Conservation (phyloP, 1,140 invertebrate genomes). For the Laupala kohalensis region DNA sequence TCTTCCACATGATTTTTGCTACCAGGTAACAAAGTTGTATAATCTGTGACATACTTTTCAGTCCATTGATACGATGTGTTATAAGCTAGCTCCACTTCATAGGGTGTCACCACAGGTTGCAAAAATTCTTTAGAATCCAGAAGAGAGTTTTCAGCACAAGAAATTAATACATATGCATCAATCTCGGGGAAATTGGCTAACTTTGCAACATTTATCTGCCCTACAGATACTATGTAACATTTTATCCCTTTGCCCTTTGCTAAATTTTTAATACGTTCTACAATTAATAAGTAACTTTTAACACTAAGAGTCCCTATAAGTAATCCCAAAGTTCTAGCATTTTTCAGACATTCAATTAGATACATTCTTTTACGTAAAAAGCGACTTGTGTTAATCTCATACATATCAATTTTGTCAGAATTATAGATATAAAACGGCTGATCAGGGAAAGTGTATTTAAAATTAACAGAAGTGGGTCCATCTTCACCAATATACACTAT, state of each 20-base stretch:
- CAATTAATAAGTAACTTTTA: slow-evolving; percentile 61
- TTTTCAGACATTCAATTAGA: slow-evolving; percentile 76
- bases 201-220: slow-evolving; percentile 83
- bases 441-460: slow-evolving; percentile 34
- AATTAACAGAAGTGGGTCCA: slow-evolving; percentile 32
- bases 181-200: slow-evolving; percentile 88
- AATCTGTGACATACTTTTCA: slow-evolving; percentile 60
- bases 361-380: slow-evolving; percentile 63
- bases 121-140: slow-evolving; percentile 75
- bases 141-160: slow-evolving; percentile 73
- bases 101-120: slow-evolving; percentile 81
- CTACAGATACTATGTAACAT: slow-evolving; percentile 80
- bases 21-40: slow-evolving; percentile 57
- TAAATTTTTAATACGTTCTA: slow-evolving; percentile 58
- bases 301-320: slow-evolving; percentile 78
- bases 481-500: slow-evolving; percentile 41
- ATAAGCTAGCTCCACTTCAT: slow-evolving; percentile 80
- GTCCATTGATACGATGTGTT: slow-evolving; percentile 38
- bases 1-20: slow-evolving; percentile 28
- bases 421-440: slow-evolving; percentile 4
- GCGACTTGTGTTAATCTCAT: slow-evolving; percentile 19
- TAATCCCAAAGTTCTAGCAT: slow-evolving; percentile 74
- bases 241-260: slow-evolving; percentile 65
- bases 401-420: neutral
- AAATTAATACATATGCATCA: slow-evolving; percentile 79